These are phyloP conservation scores for Masticophis lateralis DNA, from an alignment of 2,797 vertebrate species.

Conservation along the genomic window DNA sequence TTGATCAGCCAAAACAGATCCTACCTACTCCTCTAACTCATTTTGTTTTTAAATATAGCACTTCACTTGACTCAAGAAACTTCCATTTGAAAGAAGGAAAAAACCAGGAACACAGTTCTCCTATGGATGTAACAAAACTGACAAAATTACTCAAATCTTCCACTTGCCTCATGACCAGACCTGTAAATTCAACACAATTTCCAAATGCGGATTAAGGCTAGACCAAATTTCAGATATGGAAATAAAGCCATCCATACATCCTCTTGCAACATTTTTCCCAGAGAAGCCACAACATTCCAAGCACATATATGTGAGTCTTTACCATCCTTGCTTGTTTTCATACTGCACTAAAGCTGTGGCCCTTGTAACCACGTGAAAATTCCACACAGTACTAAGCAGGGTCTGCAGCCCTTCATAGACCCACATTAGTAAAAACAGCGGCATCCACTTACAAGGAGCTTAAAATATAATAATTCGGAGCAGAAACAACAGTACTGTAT, in stretches of 20 bases:
- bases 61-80: neutral
- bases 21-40: neutral
- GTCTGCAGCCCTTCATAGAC: neutral
- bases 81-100: neutral
- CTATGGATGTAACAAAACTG: conserved; percentile 1
- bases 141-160: conserved; percentile 15
- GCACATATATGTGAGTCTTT: neutral
- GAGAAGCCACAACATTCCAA: neutral
- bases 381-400: neutral
- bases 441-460: neutral
- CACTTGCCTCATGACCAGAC: conserved; percentile 41
- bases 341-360: rapidly evolving
- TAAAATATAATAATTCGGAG: neutral
- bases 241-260: conserved; percentile 8
- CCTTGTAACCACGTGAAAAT: neutral
- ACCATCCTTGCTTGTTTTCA: neutral
- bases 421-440: neutral
- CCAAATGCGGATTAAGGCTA: neutral
- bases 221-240: neutral
- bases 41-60: neutral
- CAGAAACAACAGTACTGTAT: neutral
- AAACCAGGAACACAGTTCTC: neutral
- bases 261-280: neutral
- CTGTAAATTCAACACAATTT: neutral
- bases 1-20: neutral